Evolutionary conservation across 2,113 vertebrate genomes (phyloP).

Genomic region (Bothrops jararaca): DNA sequence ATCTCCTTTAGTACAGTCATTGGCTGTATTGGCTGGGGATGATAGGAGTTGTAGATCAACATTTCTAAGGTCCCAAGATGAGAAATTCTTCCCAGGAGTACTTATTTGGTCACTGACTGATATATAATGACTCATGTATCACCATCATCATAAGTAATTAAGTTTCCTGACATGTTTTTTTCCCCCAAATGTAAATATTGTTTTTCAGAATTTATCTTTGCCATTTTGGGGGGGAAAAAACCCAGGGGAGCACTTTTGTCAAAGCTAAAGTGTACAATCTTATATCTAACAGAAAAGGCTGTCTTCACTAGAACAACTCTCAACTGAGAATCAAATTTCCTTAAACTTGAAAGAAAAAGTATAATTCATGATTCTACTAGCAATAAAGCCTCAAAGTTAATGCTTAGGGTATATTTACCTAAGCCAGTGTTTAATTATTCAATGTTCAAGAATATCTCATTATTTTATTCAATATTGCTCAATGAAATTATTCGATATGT

Average conservation of each 20-base stretch:
- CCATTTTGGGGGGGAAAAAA: not conserved
- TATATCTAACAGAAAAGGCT: not conserved
- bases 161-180: not conserved
- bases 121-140: too few species aligned
- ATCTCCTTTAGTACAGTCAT: not conserved
- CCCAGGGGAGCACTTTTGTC: not conserved
- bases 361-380: not conserved
- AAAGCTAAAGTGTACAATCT: not conserved
- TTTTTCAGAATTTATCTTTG: not conserved
- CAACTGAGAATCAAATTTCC: not conserved
- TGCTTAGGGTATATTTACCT: too few species aligned
- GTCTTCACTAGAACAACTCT: not conserved
- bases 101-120: not conserved
- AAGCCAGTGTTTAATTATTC: too few species aligned
- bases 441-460: too few species aligned
- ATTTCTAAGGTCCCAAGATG: not conserved
- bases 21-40: not conserved
- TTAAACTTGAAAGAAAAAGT: not conserved
- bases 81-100: not conserved
- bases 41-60: not conserved
- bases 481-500: too few species aligned
- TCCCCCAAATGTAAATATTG: not conserved
- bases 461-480: too few species aligned
- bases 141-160: not conserved
- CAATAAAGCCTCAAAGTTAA: not conserved